A percentile compares a stretch with the other conserved stretches of the same genome.
These are phyloP conservation scores for Bombus fervidus DNA, from an alignment of 1,140 invertebrate genomes.

Conservation along the genomic window DNA sequence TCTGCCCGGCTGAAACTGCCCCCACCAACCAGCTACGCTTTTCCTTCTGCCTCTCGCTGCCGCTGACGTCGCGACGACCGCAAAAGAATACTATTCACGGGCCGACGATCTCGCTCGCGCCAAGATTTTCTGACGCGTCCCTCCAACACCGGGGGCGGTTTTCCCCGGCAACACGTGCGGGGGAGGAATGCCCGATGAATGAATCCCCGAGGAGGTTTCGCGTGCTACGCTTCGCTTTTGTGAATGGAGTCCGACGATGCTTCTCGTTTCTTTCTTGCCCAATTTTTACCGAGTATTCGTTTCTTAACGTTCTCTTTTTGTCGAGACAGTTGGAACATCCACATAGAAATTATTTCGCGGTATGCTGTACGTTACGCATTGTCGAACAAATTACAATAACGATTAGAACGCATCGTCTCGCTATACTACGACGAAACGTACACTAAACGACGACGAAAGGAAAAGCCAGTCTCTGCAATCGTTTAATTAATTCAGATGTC, in stretches of 20 bases:
- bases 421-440: no score
- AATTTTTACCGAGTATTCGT: not conserved
- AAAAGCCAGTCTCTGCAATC: no score
- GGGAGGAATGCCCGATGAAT: not conserved
- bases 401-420: no score
- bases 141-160: not conserved
- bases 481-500: no score
- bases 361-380: no score
- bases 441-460: no score
- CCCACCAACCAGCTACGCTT: not conserved
- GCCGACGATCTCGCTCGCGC: not conserved
- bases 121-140: constrained; percentile 9
- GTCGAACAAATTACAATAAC: no score
- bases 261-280: not conserved
- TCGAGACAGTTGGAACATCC: no score
- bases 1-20: not conserved
- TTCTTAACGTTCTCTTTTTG: no score
- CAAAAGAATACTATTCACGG: constrained; percentile 10
- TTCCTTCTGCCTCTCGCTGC: constrained; percentile 29
- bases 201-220: not conserved
- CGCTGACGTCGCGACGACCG: constrained; percentile 29
- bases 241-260: not conserved
- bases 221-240: not conserved
- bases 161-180: not conserved
- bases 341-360: no score